These are phyloP conservation scores for Nephrotoma flavescens DNA, from an alignment of 2,888 invertebrate genomes.

Conservation along the genomic window DNA sequence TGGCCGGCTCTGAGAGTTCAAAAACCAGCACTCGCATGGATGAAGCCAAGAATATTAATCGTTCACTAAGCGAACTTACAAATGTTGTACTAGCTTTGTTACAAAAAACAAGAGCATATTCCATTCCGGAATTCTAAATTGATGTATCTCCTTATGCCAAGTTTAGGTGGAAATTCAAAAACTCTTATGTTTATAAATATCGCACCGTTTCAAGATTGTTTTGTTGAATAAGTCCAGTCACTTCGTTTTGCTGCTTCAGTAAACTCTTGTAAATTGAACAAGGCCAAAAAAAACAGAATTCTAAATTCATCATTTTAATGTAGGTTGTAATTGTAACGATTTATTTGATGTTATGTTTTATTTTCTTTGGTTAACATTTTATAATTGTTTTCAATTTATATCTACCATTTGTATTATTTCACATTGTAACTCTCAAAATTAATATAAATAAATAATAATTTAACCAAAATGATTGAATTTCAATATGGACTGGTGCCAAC, in stretches of 20 bases:
- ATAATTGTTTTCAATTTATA: background rate
- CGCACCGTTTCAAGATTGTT: constrained; percentile 71
- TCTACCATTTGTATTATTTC: background rate
- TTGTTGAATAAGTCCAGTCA: constrained; percentile 74
- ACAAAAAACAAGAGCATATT: constrained; percentile 68
- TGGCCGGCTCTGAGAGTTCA: constrained; percentile 76
- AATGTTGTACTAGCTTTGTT: constrained; percentile 70
- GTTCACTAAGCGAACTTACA: constrained; percentile 62
- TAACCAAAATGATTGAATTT: no score
- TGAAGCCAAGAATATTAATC: constrained; percentile 77
- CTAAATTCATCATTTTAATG: background rate
- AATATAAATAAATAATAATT: background rate
- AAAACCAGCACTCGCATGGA: constrained; percentile 53
- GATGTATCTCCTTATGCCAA: constrained; percentile 76
- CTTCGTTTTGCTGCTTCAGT: constrained; percentile 78
- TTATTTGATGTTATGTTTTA: background rate
- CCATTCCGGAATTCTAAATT: constrained; percentile 84
- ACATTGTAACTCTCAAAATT: background rate
- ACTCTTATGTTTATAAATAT: constrained; percentile 88
- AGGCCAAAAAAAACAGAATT: constrained; percentile 45
- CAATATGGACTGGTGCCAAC: no score
- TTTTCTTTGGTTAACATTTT: no score
- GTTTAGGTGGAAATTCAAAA: constrained; percentile 82
- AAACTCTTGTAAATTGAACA: constrained; percentile 63
- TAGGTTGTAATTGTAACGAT: background rate